Evolutionary conservation across 2,797 vertebrate genomes (phyloP).

Genomic region (Enteromius treurensis): DNA sequence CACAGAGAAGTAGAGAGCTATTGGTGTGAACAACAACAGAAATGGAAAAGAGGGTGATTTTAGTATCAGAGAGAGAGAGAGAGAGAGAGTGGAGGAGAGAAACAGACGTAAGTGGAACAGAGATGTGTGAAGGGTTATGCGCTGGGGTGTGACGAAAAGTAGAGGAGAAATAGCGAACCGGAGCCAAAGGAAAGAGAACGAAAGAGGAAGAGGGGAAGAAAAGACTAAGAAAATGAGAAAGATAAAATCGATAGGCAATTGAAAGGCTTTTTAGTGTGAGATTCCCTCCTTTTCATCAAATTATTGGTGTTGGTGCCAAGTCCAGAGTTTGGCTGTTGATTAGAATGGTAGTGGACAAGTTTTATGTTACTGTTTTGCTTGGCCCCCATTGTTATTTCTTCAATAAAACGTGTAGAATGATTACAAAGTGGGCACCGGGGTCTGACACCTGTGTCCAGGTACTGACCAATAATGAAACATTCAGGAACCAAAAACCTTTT

Average conservation of each 20-base stretch:
- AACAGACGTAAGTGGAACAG: slow-evolving; percentile 37
- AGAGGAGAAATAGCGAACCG: neutral
- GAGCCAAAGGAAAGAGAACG: slow-evolving; percentile 35
- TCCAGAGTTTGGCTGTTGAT: neutral
- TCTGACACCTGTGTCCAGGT: neutral
- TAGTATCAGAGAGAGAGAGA: slow-evolving; percentile 48
- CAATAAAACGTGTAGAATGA: neutral
- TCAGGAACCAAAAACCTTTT: neutral
- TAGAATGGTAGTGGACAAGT: neutral
- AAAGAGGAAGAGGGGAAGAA: slow-evolving; percentile 43
- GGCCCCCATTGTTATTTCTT: neutral
- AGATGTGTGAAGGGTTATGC: slow-evolving; percentile 41
- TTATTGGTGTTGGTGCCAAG: neutral
- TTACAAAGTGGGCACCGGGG: neutral
- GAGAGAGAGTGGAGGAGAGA: slow-evolving; percentile 32
- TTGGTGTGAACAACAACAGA: slow-evolving; percentile 36
- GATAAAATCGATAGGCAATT: slow-evolving; percentile 52
- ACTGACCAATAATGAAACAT: neutral
- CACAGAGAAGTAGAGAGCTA: slow-evolving; percentile 48
- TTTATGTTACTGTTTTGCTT: neutral
- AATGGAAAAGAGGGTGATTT: slow-evolving; percentile 24
- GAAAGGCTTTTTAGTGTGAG: slow-evolving; percentile 40
- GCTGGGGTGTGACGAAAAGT: slow-evolving; percentile 20
- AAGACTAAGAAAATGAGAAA: slow-evolving; percentile 34
- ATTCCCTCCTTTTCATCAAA: slow-evolving; percentile 5